Evolutionary conservation across 2,113 vertebrate genomes (phyloP).

Genomic region (Garra rufa): DNA sequence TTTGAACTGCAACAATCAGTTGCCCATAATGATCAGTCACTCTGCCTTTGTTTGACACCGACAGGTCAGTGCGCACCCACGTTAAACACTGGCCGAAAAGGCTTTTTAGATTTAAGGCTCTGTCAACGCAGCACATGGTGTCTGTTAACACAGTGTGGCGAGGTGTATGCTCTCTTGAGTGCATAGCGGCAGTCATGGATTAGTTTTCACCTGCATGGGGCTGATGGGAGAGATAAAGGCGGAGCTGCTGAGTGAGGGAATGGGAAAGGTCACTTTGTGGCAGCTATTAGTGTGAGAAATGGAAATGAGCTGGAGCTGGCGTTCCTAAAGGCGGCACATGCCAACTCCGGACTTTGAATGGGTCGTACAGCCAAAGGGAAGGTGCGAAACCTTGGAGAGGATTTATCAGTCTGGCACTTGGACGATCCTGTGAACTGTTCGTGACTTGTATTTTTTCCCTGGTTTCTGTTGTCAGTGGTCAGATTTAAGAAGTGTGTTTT

Average conservation of each 20-base stretch:
- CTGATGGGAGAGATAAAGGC: slow-evolving; percentile 16
- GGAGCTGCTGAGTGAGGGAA: slow-evolving; percentile 13
- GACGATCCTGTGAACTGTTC: slow-evolving; percentile 17
- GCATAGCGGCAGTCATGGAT: background rate
- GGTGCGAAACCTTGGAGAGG: slow-evolving; percentile 14
- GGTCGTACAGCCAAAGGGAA: slow-evolving; percentile 26
- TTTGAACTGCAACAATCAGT: background rate
- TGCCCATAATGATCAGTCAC: background rate
- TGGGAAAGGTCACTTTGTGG: slow-evolving; percentile 33
- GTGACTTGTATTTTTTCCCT: background rate
- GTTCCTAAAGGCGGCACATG: slow-evolving; percentile 33
- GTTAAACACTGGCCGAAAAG: background rate
- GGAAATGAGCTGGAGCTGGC: slow-evolving; percentile 38
- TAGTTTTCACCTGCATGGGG: slow-evolving; percentile 15
- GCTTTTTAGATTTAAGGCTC: background rate
- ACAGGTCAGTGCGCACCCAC: background rate
- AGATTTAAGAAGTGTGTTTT: background rate
- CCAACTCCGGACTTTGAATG: slow-evolving; percentile 40
- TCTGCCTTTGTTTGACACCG: background rate
- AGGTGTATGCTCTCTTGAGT: background rate
- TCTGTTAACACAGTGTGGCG: background rate
- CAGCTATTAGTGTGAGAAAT: slow-evolving; percentile 21
- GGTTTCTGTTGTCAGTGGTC: background rate
- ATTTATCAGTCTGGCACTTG: slow-evolving; percentile 11
- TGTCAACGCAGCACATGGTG: background rate